phyloP scores from a whole-genome alignment of 2,888 invertebrate genomes.

The Loripinus fragilis region DNA sequence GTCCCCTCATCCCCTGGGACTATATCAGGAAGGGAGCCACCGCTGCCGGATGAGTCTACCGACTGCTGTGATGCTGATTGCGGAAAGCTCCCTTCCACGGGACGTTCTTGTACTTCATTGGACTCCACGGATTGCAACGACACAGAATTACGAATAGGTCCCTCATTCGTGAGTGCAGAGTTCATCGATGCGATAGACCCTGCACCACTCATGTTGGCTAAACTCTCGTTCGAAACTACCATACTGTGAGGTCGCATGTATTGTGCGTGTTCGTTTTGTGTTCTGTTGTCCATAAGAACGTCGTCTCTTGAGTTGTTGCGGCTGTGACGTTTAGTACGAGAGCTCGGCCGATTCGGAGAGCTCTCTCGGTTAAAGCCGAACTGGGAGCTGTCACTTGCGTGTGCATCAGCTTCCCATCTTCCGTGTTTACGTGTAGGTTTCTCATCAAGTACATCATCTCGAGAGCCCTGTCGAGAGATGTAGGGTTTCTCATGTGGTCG shows the following conservation, averaged over 20 bases:
- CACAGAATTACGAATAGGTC: conserved; percentile 56
- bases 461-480: conserved; percentile 70
- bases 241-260: conserved; percentile 70
- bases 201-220: conserved; percentile 66
- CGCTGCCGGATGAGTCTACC: conserved; percentile 57
- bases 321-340: conserved; percentile 57
- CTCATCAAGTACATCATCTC: conserved; percentile 74
- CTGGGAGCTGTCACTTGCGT: conserved; percentile 68
- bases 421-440: conserved; percentile 59
- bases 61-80: conserved; percentile 61
- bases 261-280: conserved; percentile 37
- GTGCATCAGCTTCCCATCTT: conserved; percentile 59
- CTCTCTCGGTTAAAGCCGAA: conserved; percentile 75
- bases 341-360: conserved; percentile 72
- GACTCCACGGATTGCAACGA: conserved; percentile 61
- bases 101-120: conserved; percentile 63
- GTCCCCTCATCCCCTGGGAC: conserved; percentile 61
- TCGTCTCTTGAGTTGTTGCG: conserved; percentile 74
- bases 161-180: conserved; percentile 66
- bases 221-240: conserved; percentile 69
- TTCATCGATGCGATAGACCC: conserved; percentile 66
- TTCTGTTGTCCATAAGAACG: conserved; percentile 66
- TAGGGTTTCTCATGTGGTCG: conserved; percentile 46
- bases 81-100: conserved; percentile 49
- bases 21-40: conserved; percentile 69